Evolutionary conservation across 2,888 invertebrate genomes (phyloP).

Genomic region (Tenodera sinensis): DNA sequence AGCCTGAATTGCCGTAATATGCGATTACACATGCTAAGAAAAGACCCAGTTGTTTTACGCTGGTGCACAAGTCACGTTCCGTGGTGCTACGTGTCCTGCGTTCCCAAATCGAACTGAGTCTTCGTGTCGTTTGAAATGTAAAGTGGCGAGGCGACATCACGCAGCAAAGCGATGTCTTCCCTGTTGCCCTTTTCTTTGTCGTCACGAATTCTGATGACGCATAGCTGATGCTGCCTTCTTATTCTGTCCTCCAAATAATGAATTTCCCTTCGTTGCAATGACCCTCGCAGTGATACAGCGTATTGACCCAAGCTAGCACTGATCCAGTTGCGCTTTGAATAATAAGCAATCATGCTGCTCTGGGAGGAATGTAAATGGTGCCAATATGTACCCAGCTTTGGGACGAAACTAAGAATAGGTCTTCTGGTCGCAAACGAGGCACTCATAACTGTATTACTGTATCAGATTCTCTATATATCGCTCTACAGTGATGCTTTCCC

Average conservation of each 20-base stretch:
- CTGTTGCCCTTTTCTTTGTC: not conserved
- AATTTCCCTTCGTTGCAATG: not conserved
- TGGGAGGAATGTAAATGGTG: not conserved
- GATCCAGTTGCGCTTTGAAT: not conserved
- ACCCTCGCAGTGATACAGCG: not conserved
- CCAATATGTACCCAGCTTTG: not conserved
- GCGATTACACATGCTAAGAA: not conserved
- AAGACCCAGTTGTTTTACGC: not conserved
- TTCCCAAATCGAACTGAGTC: conserved; percentile 10
- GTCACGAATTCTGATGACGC: not conserved
- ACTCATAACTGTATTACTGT: not conserved
- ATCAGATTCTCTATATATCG: too few species aligned
- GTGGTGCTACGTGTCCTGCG: conserved; percentile 12
- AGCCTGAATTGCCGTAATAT: not conserved
- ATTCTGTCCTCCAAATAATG: not conserved
- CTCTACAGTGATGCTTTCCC: too few species aligned
- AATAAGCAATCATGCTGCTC: not conserved
- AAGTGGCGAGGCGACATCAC: conserved; percentile 14
- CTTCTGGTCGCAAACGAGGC: too few species aligned
- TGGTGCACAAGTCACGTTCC: not conserved
- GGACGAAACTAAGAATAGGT: too few species aligned
- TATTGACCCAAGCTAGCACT: not conserved
- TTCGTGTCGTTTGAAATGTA: conserved; percentile 23
- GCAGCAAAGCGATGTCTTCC: not conserved
- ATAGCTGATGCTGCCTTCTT: not conserved